A percentile compares a stretch with the other conserved stretches of the same genome.
Evolutionary conservation across 2,888 invertebrate species (phyloP).

Genomic region (Dysmachus trigonus): DNA sequence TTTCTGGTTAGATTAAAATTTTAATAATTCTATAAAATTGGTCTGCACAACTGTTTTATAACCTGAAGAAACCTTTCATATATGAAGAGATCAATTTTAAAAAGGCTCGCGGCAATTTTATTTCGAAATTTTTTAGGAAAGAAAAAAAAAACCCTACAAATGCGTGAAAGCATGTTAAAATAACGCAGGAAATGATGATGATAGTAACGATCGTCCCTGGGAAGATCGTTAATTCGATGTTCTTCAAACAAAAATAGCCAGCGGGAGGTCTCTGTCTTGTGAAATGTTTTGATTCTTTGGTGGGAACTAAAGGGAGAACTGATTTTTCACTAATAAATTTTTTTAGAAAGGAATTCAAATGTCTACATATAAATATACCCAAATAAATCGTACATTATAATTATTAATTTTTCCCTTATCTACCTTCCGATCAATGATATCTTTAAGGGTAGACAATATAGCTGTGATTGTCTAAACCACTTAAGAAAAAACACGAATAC

Average conservation of each 20-base stretch:
- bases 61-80: neutral
- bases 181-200: neutral
- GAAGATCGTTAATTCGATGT: slow-evolving; percentile 5
- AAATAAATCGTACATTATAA: neutral
- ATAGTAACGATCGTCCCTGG: neutral
- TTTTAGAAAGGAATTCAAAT: neutral
- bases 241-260: neutral
- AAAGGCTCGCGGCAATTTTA: neutral
- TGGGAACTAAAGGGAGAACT: neutral
- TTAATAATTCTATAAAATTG: neutral
- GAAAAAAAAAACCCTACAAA: neutral
- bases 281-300: neutral
- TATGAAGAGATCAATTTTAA: neutral
- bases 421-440: neutral
- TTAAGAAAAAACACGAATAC: neutral
- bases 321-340: neutral
- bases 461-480: neutral
- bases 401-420: neutral
- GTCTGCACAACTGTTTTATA: neutral
- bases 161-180: slow-evolving; percentile 3
- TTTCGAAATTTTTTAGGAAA: neutral
- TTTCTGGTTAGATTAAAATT: neutral
- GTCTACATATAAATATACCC: neutral
- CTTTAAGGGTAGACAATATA: neutral
- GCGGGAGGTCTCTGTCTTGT: neutral